A percentile compares a stretch with the other conserved stretches of the same genome.
Conservation (phyloP, 1,140 invertebrate genomes). For the Calliopsis andreniformis region DNA sequence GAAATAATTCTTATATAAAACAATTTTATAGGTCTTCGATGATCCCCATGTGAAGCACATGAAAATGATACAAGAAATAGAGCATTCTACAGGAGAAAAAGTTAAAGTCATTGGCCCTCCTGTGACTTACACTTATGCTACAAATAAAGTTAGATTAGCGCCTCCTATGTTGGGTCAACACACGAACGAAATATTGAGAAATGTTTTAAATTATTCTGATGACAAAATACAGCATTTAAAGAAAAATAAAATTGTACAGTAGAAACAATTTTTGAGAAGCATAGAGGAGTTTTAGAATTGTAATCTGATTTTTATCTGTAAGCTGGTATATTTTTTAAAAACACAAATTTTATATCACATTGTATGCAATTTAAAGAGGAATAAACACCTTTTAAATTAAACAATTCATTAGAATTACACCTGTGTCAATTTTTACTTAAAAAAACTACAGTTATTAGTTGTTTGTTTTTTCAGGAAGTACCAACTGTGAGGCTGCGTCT, state of each 20-base stretch:
- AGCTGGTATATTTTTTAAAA: constrained; percentile 33
- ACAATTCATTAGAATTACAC: not conserved
- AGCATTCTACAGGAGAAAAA: constrained; percentile 86
- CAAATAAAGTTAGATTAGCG: constrained; percentile 87
- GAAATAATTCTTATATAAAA: constrained; percentile 9
- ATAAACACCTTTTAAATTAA: constrained; percentile 15
- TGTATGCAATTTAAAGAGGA: constrained; percentile 1
- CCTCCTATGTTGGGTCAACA: constrained; percentile 95
- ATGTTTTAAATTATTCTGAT: constrained; percentile 86
- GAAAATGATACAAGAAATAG: constrained; percentile 88
- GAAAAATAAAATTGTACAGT: constrained; percentile 82
- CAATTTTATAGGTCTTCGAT: constrained; percentile 86
- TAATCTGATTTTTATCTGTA: not conserved
- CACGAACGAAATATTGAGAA: constrained; percentile 88
- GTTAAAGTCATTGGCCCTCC: constrained; percentile 93
- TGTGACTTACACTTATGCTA: constrained; percentile 88
- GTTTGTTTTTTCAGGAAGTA: constrained; percentile 80
- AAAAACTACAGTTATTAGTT: constrained; percentile 34
- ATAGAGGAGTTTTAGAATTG: too few relatives aligned
- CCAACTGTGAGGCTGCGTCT: constrained; percentile 88
- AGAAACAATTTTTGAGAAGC: constrained; percentile 43
- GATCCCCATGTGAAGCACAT: constrained; percentile 92
- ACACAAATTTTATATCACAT: constrained; percentile 31
- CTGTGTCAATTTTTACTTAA: constrained; percentile 10
- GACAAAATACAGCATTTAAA: constrained; percentile 84